Conservation (phyloP, 2,113 vertebrate species). For the Melierax canorus region DNA sequence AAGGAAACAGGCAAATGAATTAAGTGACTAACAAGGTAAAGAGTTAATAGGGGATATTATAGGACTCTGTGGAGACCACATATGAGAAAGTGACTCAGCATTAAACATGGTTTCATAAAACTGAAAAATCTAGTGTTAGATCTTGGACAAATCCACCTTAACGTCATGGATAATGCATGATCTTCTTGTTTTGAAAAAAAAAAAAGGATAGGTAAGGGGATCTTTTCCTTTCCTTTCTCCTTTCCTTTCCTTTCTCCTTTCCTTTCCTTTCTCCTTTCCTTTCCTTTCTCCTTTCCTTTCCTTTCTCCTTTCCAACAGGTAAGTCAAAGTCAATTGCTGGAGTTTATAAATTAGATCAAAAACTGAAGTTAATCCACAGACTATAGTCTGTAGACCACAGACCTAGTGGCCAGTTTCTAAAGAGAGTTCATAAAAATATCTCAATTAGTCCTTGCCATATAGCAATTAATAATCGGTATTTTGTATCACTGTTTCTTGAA, state of each 20-base stretch:
- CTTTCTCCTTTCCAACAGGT: no score
- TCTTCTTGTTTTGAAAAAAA: neutral
- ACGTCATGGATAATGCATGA: neutral
- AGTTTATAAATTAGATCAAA: neutral
- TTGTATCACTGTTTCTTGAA: neutral
- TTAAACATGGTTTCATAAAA: neutral
- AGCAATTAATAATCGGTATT: neutral
- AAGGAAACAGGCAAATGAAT: neutral
- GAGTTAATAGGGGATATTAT: neutral
- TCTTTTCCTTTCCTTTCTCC: no score
- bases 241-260: no score
- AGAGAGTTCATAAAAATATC: neutral
- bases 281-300: no score
- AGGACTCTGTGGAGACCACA: neutral
- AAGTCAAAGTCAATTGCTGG: neutral
- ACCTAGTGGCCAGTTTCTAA: neutral
- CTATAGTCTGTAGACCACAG: neutral
- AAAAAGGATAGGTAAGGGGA: neutral
- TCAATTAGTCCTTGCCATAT: neutral
- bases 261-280: no score
- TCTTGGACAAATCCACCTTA: neutral
- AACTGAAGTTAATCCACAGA: neutral
- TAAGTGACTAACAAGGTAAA: neutral
- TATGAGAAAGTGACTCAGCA: neutral
- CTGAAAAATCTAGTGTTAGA: neutral